Base-by-base conservation (phyloP, 2,888 invertebrate species). In the Eulithis prunata region DNA sequence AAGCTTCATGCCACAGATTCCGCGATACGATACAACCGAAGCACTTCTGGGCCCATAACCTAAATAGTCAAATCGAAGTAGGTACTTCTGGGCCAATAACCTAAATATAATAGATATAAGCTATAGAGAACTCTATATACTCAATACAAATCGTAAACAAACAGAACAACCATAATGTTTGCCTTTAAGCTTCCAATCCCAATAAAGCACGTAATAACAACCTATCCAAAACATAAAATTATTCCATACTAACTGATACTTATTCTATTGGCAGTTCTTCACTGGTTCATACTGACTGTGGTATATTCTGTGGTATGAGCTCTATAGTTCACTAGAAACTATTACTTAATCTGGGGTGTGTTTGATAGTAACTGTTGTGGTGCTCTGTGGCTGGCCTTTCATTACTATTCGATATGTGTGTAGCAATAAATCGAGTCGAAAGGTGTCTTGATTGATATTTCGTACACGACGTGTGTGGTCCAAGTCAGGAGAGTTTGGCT, bases 361-460 rank as follows among this genome's bases (percentile, higher is more conserved):
- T 46, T 43, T n/a, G 3, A 14, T 58, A 59, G 56, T 61, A 41
- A 57, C 52, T 65, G 4, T 46, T 36, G 43, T 4, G 10, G 14
- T 58, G 12, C n/a, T 52, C 59, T 63, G 59, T 63, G 49, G 47
- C 45, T 2, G 28, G 56, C 61, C 61, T 61, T 68, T 62, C 58
- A 60, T 68, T 68, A 62, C 57, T 62, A 71, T 70, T 55, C 64
- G 32, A 61, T 53, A 47, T 62, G 72, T 57, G 59, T 62, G 55
- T 59, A 57, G 69, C 59, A 61, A 74, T 75, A 73, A 74, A 77
- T 74, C 72, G 68, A 64, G 49, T 62, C 57, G 70, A 68, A 74
- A 71, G 70, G 64, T 68, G 71, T 62, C 75, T 71, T 75, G 75
- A 79, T 79, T 78, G 78, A 78, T 79, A 79, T 77, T 78, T 78